Percentiles rank a stretch among this genome's conserved stretches.
phyloP scores from a whole-genome alignment of 2,113 vertebrate species.

The Dipodomys ordii region DNA sequence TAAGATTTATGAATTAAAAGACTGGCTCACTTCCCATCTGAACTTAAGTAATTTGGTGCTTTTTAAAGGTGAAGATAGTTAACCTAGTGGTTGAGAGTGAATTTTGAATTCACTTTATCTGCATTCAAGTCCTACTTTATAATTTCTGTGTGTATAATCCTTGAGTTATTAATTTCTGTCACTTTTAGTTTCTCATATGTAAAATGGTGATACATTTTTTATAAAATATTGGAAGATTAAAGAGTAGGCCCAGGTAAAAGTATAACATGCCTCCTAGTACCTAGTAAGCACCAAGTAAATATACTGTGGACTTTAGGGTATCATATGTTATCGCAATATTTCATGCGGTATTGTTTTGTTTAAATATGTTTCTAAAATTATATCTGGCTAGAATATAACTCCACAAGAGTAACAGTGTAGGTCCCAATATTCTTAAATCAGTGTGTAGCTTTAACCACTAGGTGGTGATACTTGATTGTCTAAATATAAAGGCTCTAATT shows the following conservation, averaged over 20 bases:
- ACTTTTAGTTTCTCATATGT: conserved; percentile 39
- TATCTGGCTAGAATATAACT: background rate
- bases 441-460: conserved; percentile 70
- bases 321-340: background rate
- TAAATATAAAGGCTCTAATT: background rate
- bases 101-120: conserved; percentile 24
- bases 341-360: conserved; percentile 21
- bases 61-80: background rate
- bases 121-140: background rate
- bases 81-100: background rate
- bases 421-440: background rate
- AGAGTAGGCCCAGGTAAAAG: background rate
- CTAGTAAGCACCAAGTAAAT: background rate
- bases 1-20: background rate
- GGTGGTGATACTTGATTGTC: conserved; percentile 67
- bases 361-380: conserved; percentile 3
- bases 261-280: background rate
- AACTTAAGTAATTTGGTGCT: background rate
- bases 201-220: background rate
- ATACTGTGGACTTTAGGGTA: conserved; percentile 1
- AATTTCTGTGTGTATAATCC: background rate
- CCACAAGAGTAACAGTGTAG: background rate
- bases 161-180: background rate
- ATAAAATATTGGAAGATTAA: background rate
- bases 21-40: background rate